phyloP scores from a whole-genome alignment of 1,140 invertebrate species.

The Lerema accius region DNA sequence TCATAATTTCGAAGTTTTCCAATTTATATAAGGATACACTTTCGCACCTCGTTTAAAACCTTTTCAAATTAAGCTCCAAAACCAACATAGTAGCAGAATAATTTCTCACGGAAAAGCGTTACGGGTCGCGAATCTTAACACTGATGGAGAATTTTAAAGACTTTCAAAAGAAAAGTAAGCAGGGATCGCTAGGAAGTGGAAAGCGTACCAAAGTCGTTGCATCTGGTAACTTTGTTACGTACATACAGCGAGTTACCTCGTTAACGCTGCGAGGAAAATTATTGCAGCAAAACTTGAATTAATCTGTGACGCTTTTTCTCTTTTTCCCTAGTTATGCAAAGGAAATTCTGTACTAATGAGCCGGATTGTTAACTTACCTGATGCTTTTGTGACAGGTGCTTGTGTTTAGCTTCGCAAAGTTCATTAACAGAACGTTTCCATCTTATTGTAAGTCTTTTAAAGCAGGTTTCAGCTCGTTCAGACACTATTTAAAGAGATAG shows the following conservation, averaged over 20 bases:
- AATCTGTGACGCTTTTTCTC: conserved; percentile 62
- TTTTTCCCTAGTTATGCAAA: conserved; percentile 46
- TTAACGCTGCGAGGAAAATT: conserved; percentile 69
- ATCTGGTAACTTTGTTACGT: conserved; percentile 72
- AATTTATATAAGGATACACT: background rate
- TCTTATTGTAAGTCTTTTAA: conserved; percentile 16
- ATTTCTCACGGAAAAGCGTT: conserved; percentile 56
- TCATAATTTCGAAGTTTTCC: background rate
- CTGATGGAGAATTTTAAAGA: conserved; percentile 74
- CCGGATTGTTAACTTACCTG: conserved; percentile 56
- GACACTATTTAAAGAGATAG: background rate
- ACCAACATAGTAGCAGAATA: conserved; percentile 38
- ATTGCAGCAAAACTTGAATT: conserved; percentile 63
- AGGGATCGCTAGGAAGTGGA: conserved; percentile 53
- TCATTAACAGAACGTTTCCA: conserved; percentile 39
- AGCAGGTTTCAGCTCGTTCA: conserved; percentile 11
- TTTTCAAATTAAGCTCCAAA: background rate
- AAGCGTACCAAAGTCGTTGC: conserved; percentile 62
- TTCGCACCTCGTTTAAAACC: background rate
- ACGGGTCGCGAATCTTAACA: conserved; percentile 65
- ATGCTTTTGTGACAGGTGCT: conserved; percentile 52
- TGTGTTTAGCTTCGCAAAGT: conserved; percentile 50
- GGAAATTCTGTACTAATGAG: conserved; percentile 69
- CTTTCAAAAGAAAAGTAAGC: conserved; percentile 77
- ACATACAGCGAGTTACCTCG: conserved; percentile 67